phyloP scores from a whole-genome alignment of 2,113 vertebrate species.

The Mesocricetus auratus region DNA sequence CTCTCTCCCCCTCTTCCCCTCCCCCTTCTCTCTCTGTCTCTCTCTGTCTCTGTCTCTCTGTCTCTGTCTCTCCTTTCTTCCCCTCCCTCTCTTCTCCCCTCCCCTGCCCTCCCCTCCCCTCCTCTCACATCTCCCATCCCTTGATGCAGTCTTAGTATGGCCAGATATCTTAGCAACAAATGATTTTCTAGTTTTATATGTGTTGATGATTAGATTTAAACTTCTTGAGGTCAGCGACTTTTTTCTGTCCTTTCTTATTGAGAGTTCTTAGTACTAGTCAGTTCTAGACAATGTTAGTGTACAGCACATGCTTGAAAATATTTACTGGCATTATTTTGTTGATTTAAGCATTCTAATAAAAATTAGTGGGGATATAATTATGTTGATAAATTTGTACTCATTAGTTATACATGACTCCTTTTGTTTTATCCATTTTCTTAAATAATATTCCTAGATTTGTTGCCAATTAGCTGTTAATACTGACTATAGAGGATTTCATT shows the following conservation, averaged over 20 bases:
- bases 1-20: neutral
- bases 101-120: neutral
- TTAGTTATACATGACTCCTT: conserved; percentile 57
- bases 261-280: neutral
- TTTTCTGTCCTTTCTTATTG: conserved; percentile 19
- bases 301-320: neutral
- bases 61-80: neutral
- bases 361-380: conserved; percentile 31
- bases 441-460: conserved; percentile 67
- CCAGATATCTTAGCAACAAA: neutral
- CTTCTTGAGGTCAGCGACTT: conserved; percentile 5
- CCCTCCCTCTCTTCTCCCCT: fast-evolving
- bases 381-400: conserved; percentile 26
- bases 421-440: conserved; percentile 63
- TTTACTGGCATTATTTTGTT: conserved; percentile 43
- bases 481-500: conserved; percentile 28
- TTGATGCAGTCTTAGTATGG: neutral
- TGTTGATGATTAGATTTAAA: conserved; percentile 22
- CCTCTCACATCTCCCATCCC: neutral
- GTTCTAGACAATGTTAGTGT: neutral
- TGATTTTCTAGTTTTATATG: conserved; percentile 14
- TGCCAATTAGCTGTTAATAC: conserved; percentile 38
- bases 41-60: too few relatives aligned
- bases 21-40: too few relatives aligned
- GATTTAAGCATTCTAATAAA: conserved; percentile 44